phyloP scores from a whole-genome alignment of 2,797 vertebrate species.

The Myoxocephalus aenaeus region DNA sequence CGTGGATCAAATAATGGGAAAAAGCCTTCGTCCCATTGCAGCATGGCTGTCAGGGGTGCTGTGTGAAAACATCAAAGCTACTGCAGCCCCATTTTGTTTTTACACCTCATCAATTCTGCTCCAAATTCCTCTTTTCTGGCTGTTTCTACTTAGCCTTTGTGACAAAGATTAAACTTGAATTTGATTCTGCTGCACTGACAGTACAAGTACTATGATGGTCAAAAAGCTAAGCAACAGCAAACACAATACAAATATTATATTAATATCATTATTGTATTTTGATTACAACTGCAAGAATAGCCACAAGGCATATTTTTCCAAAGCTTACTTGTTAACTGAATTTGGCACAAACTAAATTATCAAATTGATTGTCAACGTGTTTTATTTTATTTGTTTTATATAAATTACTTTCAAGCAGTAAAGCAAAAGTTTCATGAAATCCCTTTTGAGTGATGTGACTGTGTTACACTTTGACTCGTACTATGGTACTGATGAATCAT shows the following conservation, averaged over 20 bases:
- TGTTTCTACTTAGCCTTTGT: slow-evolving; percentile 61
- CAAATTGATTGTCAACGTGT: neutral
- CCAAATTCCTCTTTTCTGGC: slow-evolving; percentile 65
- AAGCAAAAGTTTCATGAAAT: neutral
- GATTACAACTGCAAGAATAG: neutral
- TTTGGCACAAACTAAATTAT: neutral
- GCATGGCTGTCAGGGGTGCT: slow-evolving; percentile 69
- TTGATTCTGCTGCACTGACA: slow-evolving; percentile 33
- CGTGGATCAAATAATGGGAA: slow-evolving; percentile 64
- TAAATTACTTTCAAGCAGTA: neutral
- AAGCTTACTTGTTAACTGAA: slow-evolving; percentile 12
- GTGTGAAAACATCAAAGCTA: slow-evolving; percentile 72
- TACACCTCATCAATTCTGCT: slow-evolving; percentile 78
- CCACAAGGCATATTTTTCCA: slow-evolving; percentile 15
- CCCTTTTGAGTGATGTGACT: neutral
- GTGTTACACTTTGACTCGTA: neutral
- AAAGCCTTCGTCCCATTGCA: slow-evolving; percentile 56
- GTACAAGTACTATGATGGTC: slow-evolving; percentile 17
- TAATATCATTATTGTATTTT: neutral
- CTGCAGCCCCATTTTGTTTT: slow-evolving; percentile 67
- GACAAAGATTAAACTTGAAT: slow-evolving; percentile 60
- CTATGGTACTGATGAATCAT: slow-evolving; percentile 4
- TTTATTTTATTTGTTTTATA: slow-evolving; percentile 16
- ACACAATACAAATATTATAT: neutral
- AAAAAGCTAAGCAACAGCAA: neutral